Conservation (phyloP, 2,797 vertebrate species). For the Tamandua tetradactyla region DNA sequence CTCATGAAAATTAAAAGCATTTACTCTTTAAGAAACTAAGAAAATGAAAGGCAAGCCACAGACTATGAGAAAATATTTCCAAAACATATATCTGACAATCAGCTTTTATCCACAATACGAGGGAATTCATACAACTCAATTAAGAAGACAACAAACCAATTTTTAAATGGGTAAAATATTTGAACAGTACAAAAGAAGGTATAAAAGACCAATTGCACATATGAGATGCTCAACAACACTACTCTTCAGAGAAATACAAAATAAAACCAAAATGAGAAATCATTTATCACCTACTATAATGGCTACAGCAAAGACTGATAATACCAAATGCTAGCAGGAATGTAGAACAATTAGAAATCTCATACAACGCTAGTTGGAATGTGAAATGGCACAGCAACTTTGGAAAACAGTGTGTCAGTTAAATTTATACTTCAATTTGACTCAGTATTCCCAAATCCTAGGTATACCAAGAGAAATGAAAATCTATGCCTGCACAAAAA, state of each 20-base stretch:
- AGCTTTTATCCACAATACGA: background rate
- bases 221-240: background rate
- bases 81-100: background rate
- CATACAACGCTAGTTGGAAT: background rate
- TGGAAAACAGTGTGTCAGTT: background rate
- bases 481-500: background rate
- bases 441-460: background rate
- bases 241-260: background rate
- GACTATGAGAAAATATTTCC: background rate
- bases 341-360: background rate
- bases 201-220: background rate
- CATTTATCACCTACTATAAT: background rate
- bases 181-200: background rate
- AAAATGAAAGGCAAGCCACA: background rate
- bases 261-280: conserved; percentile 2
- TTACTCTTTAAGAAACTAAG: background rate
- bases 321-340: background rate
- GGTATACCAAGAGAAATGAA: conserved; percentile 23
- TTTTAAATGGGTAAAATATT: background rate
- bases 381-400: background rate
- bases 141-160: background rate
- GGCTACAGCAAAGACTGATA: background rate
- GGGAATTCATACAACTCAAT: background rate
- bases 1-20: background rate
- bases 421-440: background rate